Percentiles rank a stretch among this genome's conserved stretches.
Conservation (phyloP, 2,888 invertebrate genomes). For the Hydroisotoma schaefferi region DNA sequence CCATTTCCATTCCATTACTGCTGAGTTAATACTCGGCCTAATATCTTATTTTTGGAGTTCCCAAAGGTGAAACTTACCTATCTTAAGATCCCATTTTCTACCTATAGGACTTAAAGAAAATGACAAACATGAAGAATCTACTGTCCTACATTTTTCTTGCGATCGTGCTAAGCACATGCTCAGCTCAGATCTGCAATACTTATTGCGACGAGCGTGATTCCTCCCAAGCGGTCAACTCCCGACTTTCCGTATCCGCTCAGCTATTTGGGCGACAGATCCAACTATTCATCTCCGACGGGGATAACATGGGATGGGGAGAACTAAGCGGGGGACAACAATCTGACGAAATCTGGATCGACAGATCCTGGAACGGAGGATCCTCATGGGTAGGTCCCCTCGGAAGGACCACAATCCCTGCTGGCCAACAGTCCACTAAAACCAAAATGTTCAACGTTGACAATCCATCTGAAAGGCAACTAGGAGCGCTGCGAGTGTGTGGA, state of each 20-base stretch:
- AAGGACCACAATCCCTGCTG: constrained; percentile 25
- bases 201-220: constrained; percentile 43
- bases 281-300: constrained; percentile 36
- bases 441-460: constrained; percentile 42
- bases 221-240: constrained; percentile 10
- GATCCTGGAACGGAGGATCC: constrained; percentile 38
- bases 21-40: no score
- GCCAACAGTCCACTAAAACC: constrained; percentile 15
- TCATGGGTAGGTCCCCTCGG: constrained; percentile 36
- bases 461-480: constrained; percentile 21
- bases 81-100: no score
- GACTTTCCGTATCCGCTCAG: constrained; percentile 22
- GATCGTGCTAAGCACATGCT: no score
- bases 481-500: constrained; percentile 43
- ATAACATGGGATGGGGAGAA: constrained; percentile 40
- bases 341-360: constrained; percentile 44
- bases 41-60: no score
- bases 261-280: constrained; percentile 31
- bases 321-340: constrained; percentile 32
- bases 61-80: no score
- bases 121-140: no score
- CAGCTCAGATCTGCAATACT: constrained; percentile 39
- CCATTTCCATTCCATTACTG: no score
- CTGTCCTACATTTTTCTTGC: no score
- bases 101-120: no score